These are phyloP conservation scores for Carollia perspicillata DNA, from an alignment of 2,113 vertebrate species.

Conservation along the genomic window DNA sequence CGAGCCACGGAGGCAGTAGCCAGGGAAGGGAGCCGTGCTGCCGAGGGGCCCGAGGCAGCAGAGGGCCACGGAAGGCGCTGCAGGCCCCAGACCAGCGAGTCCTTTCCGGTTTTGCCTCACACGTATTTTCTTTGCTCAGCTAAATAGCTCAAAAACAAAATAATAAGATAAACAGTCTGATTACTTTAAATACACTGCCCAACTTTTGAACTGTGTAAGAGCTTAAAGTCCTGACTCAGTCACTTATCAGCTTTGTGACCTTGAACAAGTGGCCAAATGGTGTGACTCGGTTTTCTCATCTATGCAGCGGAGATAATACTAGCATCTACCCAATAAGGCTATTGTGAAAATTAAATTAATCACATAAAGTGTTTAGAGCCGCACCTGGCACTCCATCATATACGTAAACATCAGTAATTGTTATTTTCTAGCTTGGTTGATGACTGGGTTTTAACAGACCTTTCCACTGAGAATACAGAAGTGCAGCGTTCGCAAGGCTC, in stretches of 20 bases:
- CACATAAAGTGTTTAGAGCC: neutral
- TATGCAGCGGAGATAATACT: neutral
- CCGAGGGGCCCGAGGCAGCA: neutral
- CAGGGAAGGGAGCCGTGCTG: neutral
- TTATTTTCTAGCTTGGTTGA: neutral
- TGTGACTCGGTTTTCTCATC: neutral
- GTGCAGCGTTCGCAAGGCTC: neutral
- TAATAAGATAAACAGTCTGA: neutral
- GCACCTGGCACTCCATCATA: neutral
- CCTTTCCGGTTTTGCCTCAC: neutral
- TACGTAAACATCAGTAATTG: neutral
- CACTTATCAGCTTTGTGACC: neutral
- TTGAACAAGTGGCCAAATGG: neutral
- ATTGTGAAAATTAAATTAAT: neutral
- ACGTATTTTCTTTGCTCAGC: neutral
- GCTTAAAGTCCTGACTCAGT: neutral
- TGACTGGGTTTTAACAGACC: neutral
- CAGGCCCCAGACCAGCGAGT: neutral
- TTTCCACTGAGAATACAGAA: neutral
- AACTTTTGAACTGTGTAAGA: neutral
- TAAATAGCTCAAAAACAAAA: neutral
- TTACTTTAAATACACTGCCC: neutral
- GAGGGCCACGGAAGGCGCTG: rapidly evolving
- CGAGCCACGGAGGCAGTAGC: neutral
- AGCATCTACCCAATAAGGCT: neutral